Evolutionary conservation across 2,797 vertebrate species (phyloP), one percentile per base, ranked within the genome.

Genomic region (Peromyscus aztecus): DNA sequence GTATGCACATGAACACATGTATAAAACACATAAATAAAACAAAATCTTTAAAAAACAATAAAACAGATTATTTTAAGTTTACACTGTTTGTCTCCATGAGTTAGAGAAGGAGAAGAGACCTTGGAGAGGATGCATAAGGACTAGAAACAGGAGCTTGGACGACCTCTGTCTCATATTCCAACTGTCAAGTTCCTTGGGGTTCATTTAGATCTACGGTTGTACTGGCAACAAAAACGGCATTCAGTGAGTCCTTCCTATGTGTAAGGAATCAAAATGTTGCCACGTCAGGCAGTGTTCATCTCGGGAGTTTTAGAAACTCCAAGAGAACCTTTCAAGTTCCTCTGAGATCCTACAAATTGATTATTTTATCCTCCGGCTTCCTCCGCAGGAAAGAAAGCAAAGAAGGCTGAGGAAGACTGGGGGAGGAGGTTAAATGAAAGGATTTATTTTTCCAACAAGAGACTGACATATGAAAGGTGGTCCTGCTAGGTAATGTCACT

Each of bases 161-260:
- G 4, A 63, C 49, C n/a, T 92, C 3, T 92, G 76, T 21, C 43
- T 92, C 40, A 37, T 46, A 76, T 89, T 92, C 63, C 76, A 84
- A 57, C 17, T 52, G 71, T 61, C 69, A 71, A 63, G 6, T 52
- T 96, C 63, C 27, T 3, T 91, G 78, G 73, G 6, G 19, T 81
- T 82, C 80, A 71, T 73, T 85, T 71, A 94, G 73, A 92, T 82
- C 81, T 92, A 63, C 89, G 24, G 76, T 31, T 59, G 69, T 76
- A 89, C 67, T 34, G 92, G 61, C n/a, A 96, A 95, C 55, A 34
- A 90, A 77, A 91, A 13, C 4, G 16, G 27, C 89, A 37, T 94
- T 91, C 61, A 77, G 16, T 23, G 19, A 90, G 61, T 83, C 65
- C 40, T 67, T 88, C 73, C 65, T 43, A 85, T 71, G 37, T 90